phyloP scores from a whole-genome alignment of 2,113 vertebrate genomes.

The Platichthys flesus region DNA sequence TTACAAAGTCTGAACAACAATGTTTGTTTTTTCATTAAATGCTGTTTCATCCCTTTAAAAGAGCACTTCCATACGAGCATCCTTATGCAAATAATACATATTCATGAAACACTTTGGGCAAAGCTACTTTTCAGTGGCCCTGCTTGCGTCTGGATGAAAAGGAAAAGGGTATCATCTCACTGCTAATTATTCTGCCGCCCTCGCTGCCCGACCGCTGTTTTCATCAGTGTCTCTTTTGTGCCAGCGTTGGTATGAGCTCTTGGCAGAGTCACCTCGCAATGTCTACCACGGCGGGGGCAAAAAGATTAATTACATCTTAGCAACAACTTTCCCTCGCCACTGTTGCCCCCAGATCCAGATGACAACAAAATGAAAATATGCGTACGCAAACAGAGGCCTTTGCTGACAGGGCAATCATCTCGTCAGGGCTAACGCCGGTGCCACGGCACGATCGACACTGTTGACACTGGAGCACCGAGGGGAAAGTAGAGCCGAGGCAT shows the following conservation, averaged over 20 bases:
- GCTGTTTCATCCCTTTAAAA: not conserved
- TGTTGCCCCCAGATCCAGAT: conserved; percentile 3
- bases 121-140: conserved; percentile 8
- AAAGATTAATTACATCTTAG: conserved; percentile 50
- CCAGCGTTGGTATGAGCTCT: conserved; percentile 21
- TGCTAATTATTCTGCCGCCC: conserved; percentile 10
- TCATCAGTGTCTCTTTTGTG: not conserved
- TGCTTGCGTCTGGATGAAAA: conserved; percentile 7
- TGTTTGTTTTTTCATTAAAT: not conserved
- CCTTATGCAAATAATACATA: conserved; percentile 21
- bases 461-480: conserved; percentile 4
- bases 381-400: conserved; percentile 15
- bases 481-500: conserved; percentile 11
- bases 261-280: conserved; percentile 3
- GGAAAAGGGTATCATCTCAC: conserved; percentile 15
- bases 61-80: not conserved
- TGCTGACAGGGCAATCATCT: conserved; percentile 61
- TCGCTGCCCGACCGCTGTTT: conserved; percentile 26
- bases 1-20: conserved; percentile 6
- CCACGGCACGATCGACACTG: conserved; percentile 25
- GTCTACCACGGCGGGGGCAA: conserved; percentile 1
- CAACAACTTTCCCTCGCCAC: conserved; percentile 1
- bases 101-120: conserved; percentile 12
- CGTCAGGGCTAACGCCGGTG: conserved; percentile 43
- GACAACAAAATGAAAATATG: conserved; percentile 31